Base-by-base conservation (phyloP, 2,113 vertebrate genomes). In the Porphyrio hochstetteri region DNA sequence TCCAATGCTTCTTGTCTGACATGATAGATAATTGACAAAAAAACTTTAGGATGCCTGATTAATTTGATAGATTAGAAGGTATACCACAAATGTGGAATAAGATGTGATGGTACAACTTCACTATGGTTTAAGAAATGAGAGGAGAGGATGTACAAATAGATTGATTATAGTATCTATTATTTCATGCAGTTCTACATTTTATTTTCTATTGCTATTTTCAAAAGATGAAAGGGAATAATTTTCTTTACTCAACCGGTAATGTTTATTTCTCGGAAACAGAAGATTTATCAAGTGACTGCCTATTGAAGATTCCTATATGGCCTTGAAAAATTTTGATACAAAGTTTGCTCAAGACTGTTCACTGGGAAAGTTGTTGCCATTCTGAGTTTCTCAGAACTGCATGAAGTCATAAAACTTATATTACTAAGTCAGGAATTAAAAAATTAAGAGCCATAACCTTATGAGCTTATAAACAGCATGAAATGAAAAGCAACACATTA, bases 51-150 rank as follows among this genome's bases (percentile, higher is more conserved):
- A 85, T 63, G 88, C 83, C 85, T 86, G 78, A 96, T 96, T 92
- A 96, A 95, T 93, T 85, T 94, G 85, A 96, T 77, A 88, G 79
- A 95, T 96, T 86, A 88, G 70, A 36, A 95, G 36, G 25, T 81
- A 65, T 38, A 56, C 25, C 46, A 82, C 35, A 92, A 77, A n/a
- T 70, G 69, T 61, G 53, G 63, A 94, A 35, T 63, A 76, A 82
- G 75, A 85, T 0, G 11, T 27, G 80, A 81, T 4, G 44, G 23
- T 38, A 60, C 64, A 84, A 57, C 64, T 85, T 93, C 42, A n/a
- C 46, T 28, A 29, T 33, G n/a, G 8, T 68, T 95, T 93, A 81
- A 67, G 90, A 87, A 85, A 92, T 40, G 70, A 91, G 69, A 82
- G 27, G 25, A 89, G 21, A 42, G 35, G 31, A 55, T 59, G 67